Percentiles rank a stretch among this genome's conserved stretches.
Evolutionary conservation across 2,888 invertebrate species (phyloP).

Genomic region (Hypsopygia costalis): DNA sequence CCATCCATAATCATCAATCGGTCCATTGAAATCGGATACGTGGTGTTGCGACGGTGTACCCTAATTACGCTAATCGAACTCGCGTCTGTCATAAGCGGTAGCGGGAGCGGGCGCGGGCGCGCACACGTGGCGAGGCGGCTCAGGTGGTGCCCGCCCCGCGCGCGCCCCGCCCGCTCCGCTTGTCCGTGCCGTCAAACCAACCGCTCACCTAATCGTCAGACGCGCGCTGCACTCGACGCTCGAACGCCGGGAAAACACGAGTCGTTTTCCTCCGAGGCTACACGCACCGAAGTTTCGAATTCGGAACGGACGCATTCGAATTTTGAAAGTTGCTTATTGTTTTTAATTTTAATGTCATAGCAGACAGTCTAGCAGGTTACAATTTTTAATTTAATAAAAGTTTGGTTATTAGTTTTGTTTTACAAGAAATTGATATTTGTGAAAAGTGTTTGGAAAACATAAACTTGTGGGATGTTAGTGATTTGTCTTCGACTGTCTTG

Average conservation of each 20-base stretch:
- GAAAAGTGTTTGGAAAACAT: constrained; percentile 40
- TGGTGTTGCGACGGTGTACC: constrained; percentile 40
- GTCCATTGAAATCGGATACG: constrained; percentile 59
- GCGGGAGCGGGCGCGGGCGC: constrained; percentile 44
- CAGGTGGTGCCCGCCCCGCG: constrained; percentile 74
- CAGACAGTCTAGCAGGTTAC: constrained; percentile 7
- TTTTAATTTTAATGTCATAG: constrained; percentile 5
- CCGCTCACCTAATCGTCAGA: constrained; percentile 66
- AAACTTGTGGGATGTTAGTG: constrained; percentile 73
- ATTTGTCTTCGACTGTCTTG: constrained; percentile 42
- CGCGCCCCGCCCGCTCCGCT: constrained; percentile 50
- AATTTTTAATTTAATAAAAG: constrained; percentile 19
- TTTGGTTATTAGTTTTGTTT: constrained; percentile 18
- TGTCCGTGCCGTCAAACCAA: constrained; percentile 52
- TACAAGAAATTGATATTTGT: constrained; percentile 22
- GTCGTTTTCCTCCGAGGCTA: constrained; percentile 70
- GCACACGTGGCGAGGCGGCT: constrained; percentile 54
- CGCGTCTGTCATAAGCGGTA: constrained; percentile 21
- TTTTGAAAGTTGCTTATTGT: constrained; percentile 36
- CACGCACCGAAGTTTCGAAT: constrained; percentile 52
- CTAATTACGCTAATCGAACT: constrained; percentile 51
- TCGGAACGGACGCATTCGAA: constrained; percentile 50
- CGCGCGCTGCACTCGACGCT: constrained; percentile 75
- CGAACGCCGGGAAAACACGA: constrained; percentile 77
- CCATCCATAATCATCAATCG: constrained; percentile 56